Base-by-base conservation (phyloP, 30 jellyfish, hydroid and myxozoan genomes). In the Hydra vulgaris region DNA sequence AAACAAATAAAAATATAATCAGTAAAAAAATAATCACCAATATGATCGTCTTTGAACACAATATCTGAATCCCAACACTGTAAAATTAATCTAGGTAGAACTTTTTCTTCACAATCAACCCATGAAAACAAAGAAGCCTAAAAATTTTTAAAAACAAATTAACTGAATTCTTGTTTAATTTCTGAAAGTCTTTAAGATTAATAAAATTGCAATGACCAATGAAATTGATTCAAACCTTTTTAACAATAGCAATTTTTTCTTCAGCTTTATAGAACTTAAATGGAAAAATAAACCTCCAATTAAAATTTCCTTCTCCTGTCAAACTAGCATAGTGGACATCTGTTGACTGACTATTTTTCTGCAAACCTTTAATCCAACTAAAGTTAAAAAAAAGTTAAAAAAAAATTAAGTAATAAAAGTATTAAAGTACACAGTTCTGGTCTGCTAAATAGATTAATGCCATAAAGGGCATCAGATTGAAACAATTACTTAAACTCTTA, bases 41-140 rank as follows among this genome's bases (percentile, higher is more conserved):
- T 76, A 26, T 71, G 71, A 81, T 81, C 88, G 24, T 81, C 88
- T 16, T 89, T 71, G 5, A 80, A 66, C 21, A 81, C 22, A 16
- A 21, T 19, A 72, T 81, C 88, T 18, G 84, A 22, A 72, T 81
- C 88, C 88, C 88, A 81, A 22, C 26, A 81, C 21, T 81, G 88
- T 12, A 81, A 56, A 22, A 17, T 8, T 1, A 81, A 25, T 70
- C 26, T 27, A 15, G 88, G 81, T 0, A 80, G 84, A 26, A 20
- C 27, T 53, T 76, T 76, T 76, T 76, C 84, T 53, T 76, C 84
- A 20, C 12, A 40, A 40, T 3, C 61, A 40, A 3, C 61, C 61
- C 61, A 40, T 40, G 61, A 40, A 40, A 40, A 40, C 61, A 40
- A 12, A 40, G 61, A 40, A 40, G 61, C 61, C 61, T 40, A 40